Percentiles rank a stretch among this genome's conserved stretches.
phyloP scores from a whole-genome alignment of 2,797 vertebrate genomes.

The Leptatherina wallacei region DNA sequence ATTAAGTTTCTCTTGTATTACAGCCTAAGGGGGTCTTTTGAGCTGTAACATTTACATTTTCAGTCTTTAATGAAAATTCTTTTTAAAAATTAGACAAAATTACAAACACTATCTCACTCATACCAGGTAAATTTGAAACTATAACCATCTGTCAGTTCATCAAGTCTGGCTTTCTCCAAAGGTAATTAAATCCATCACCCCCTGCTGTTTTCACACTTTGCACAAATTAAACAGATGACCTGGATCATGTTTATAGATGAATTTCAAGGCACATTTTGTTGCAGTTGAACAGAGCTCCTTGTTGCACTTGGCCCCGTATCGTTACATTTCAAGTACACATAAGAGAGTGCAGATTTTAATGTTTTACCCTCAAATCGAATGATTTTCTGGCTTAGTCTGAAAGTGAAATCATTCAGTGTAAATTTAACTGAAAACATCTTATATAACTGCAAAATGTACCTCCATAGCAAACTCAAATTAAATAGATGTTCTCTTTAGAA shows the following conservation, averaged over 20 bases:
- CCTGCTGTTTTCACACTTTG: slow-evolving; percentile 2
- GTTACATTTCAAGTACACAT: not conserved
- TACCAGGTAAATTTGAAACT: slow-evolving; percentile 14
- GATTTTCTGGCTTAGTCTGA: not conserved
- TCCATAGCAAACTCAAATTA: not conserved
- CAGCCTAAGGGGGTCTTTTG: slow-evolving; percentile 11
- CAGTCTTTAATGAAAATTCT: not conserved
- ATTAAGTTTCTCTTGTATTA: slow-evolving; percentile 63
- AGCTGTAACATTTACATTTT: slow-evolving; percentile 2
- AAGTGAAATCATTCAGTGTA: not conserved
- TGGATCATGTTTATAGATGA: not conserved
- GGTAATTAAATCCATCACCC: not conserved
- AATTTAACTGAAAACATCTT: not conserved
- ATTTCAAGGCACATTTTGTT: not conserved
- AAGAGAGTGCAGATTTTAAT: not conserved
- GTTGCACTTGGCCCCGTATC: not conserved
- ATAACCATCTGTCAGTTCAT: slow-evolving; percentile 8
- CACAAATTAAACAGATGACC: not conserved
- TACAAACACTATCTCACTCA: not conserved
- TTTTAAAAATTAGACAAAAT: not conserved
- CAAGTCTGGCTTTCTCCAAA: slow-evolving; percentile 1
- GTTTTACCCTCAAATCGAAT: not conserved
- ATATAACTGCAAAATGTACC: not conserved
- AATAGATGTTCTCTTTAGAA: not conserved
- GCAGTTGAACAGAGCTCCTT: not conserved